Conservation (phyloP, 2,113 vertebrate species). For the Caretta caretta region DNA sequence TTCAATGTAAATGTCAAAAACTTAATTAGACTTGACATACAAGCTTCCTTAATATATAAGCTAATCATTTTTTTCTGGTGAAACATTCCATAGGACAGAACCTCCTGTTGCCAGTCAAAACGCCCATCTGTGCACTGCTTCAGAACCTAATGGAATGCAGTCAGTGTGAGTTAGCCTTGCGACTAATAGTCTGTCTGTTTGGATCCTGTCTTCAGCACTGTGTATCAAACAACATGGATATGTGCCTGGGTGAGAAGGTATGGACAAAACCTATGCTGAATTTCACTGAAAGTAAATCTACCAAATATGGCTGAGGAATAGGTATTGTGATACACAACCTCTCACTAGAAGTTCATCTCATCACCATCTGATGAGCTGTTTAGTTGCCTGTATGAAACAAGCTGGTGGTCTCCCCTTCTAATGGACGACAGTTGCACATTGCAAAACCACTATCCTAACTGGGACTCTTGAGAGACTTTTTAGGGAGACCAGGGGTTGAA, state of each 20-base stretch:
- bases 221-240: constrained; percentile 84
- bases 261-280: not conserved
- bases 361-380: not conserved
- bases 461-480: not conserved
- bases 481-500: not conserved
- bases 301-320: not conserved
- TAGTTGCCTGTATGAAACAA: not conserved
- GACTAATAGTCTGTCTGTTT: constrained; percentile 82
- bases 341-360: not conserved
- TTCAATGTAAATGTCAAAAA: not conserved
- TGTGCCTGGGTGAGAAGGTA: constrained; percentile 81
- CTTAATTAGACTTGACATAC: not conserved
- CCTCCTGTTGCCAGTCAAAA: constrained; percentile 77
- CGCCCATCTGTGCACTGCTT: constrained; percentile 82
- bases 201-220: constrained; percentile 89
- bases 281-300: not conserved
- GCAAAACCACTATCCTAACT: not conserved
- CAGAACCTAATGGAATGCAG: constrained; percentile 93
- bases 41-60: not conserved
- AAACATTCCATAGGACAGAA: constrained; percentile 75
- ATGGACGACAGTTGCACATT: not conserved
- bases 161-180: constrained; percentile 89
- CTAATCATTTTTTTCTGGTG: not conserved
- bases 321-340: fast-evolving
- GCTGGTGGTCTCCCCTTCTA: not conserved